Evolutionary conservation across 1,140 invertebrate species (phyloP).

Genomic region (Mercenaria mercenaria): DNA sequence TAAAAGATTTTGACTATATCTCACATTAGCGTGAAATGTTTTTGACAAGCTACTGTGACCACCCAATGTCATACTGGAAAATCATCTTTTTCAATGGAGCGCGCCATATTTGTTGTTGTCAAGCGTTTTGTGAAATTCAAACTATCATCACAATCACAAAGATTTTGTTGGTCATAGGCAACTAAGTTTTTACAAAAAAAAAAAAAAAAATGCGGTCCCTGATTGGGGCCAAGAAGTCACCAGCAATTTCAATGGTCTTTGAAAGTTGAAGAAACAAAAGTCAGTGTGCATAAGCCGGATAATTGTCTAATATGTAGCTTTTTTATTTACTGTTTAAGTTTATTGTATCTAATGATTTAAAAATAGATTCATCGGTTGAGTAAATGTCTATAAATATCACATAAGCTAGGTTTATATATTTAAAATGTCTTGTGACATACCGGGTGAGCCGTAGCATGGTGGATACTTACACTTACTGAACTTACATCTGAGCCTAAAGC

Average conservation of each 20-base stretch:
- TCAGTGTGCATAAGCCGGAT: no score
- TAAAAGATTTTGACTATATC: no score
- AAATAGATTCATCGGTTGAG: background rate
- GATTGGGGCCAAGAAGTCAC: no score
- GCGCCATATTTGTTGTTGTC: conserved; percentile 56
- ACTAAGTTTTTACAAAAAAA: no score
- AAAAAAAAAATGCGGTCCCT: background rate
- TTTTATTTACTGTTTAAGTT: no score
- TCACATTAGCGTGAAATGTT: no score
- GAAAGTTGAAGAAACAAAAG: no score
- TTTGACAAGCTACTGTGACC: no score
- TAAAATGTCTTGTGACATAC: background rate
- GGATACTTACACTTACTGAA: background rate
- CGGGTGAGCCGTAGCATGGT: background rate
- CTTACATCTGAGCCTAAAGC: conserved; percentile 1
- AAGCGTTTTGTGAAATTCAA: background rate
- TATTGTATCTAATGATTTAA: no score
- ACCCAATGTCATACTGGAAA: no score
- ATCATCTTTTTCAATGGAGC: conserved; percentile 50
- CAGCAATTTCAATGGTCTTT: no score
- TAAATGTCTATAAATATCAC: background rate
- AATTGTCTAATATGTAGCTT: no score
- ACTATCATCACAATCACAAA: background rate
- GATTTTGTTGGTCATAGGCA: background rate
- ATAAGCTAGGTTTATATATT: background rate